Evolutionary conservation across 2,797 vertebrate species (phyloP), one percentile per base, ranked within the genome.

Genomic region (Macroramphosus scolopax): DNA sequence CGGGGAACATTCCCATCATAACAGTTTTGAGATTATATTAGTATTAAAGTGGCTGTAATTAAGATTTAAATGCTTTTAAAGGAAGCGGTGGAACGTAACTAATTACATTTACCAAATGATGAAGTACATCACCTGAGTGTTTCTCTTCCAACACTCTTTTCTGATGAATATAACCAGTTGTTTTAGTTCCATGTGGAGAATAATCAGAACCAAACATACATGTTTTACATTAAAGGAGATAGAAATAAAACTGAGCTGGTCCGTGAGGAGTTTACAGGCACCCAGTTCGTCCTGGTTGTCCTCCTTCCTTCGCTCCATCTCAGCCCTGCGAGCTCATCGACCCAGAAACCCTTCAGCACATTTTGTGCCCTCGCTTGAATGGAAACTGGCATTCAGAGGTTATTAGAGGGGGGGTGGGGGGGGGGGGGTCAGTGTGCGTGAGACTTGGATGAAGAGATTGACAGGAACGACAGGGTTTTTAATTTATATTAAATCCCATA

Each of bases 311-410:
- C 63, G 55, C 56, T 73, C 48, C 62, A 64, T 72, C 65, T 69
- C 61, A 37, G 68, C 62, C 35, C 43, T 28, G 40, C 12, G 11
- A 71, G 62, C 67, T 66, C 63, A 77, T 69, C 75, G 65, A 83
- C 78, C 80, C 81, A 75, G 72, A 88, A 86, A 83, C 52, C 68
- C 78, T 77, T 81, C 56, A 49, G 75, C 46, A 72, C 72, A 76
- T 73, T 72, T 60, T 51, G 65, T 57, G 71, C 78, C 70, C 64
- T 80, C 70, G 74, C 78, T 77, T 79, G 75, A 76, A 52, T 78
- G 82, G 68, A 79, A 74, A 70, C 71, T 65, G 60, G 70, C 72
- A 55, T 51, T 72, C 67, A 58, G 68, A 81, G 76, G 72, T 81
- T 73, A 75, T 68, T 67, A 52, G 55, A 38, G 40, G 45, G 59